Base-by-base conservation (phyloP, 2,797 vertebrate species). In the Hoplostethus mediterraneus region DNA sequence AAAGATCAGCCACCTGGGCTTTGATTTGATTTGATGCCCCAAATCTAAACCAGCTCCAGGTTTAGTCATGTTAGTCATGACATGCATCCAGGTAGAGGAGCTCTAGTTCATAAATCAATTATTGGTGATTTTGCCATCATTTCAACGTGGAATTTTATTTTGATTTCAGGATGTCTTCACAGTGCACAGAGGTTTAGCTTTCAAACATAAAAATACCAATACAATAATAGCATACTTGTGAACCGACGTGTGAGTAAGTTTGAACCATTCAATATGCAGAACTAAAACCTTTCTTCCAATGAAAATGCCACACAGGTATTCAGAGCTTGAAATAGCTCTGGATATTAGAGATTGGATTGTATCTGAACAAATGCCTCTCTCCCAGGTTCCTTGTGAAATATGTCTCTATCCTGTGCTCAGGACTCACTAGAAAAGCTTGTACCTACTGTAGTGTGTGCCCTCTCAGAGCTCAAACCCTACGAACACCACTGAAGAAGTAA, bases 401-500 rank as follows among this genome's bases (percentile, higher is more conserved):
- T 81, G 75, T 89, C 71, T 82, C 57, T 83, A 82, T 87, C 70
- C 74, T 71, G 62, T 25, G 72, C 70, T 76, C 13, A 6, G 59
- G 78, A 72, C 80, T 86, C 86, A 85, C 86, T 88, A 88, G 68
- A 72, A 49, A 71, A 82, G 68, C 45, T 64, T 58, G 84, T 56
- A 80, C 48, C 63, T 76, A 77, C 56, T 51, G 80, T 64, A 81
- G 88, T 73, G 21, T 21, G 21, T 21, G 21, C 21, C 21, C 21
- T 21, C 21, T 21, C 21, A 21, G 80, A 83, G 79, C 84, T 82
- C 65, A 67, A 82, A 77, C 77, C 78, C 68, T 42, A 59, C 52
- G 25, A 76, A 73, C 77, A 75, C 77, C 60, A 7, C 78, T 83
- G 79, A 84, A 80, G 82, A 87, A 89, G 89, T 83, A 88, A 76